Base-by-base conservation (phyloP, 2,888 invertebrate species). In the Cephus runcator region DNA sequence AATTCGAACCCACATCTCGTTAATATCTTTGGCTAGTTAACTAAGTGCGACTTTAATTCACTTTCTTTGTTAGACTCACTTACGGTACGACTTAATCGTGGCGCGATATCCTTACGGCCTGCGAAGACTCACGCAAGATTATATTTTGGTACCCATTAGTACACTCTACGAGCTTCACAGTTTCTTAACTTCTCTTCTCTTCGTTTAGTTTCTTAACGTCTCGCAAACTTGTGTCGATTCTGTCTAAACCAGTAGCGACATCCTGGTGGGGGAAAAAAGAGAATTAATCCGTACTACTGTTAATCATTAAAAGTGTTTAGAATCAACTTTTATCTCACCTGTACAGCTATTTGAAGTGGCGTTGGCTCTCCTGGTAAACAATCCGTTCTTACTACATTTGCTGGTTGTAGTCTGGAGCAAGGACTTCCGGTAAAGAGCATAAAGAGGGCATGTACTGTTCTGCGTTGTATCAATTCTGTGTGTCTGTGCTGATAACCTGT, bases 401-500 rank as follows among this genome's bases (percentile, higher is more conserved):
- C 88, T 75, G 91, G 90, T 73, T 89, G 80, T 36, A 92, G 84
- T 79, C 88, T 88, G 4, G 92, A 90, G 79, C 92, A 92, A 15
- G 88, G 89, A 76, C 88, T 90, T 1, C 92, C 92, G 69, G 92
- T 92, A 77, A 92, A 92, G 30, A 92, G 85, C 78, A 90, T 90
- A 76, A 91, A 92, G 77, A 92, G 86, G 69, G 92, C 89, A 75
- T 92, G 92, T 77, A 92, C 91, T 12, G 92, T 91, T 83, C 91
- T 88, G 76, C 92, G 89, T 79, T 92, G 92, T 1, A 88, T 88
- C 33, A 90, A 83, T 82, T 92, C 92, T 69, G 90, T 89, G 71
- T 91, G 90, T 76, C 89, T 88, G 80, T 92, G 92, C 82, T 91
- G 90, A 79, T 90, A 91, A 23, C 92, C 91, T 23, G 87, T 85